phyloP scores from a whole-genome alignment of 2,888 invertebrate species.

The Harpagoxenus sublaevis region DNA sequence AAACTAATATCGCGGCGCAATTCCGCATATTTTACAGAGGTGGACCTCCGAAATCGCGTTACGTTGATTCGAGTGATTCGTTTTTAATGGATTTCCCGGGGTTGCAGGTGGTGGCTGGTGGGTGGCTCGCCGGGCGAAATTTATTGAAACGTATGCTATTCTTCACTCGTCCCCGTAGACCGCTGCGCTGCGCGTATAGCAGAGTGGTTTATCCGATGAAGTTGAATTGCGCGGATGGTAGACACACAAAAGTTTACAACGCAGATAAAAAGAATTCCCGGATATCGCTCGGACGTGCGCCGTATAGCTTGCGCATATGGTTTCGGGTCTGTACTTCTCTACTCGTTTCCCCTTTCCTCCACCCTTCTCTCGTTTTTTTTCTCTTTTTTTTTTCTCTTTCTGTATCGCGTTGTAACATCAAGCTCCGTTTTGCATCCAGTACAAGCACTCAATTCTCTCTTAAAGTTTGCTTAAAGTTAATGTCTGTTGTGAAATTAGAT shows the following conservation, averaged over 20 bases:
- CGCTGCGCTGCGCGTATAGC: constrained; percentile 48
- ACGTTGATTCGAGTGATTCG: constrained; percentile 58
- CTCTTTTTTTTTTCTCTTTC: constrained; percentile 11
- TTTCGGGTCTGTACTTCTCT: constrained; percentile 48
- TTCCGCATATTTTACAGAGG: constrained; percentile 51
- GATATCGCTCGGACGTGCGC: constrained; percentile 54
- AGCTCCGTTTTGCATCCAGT: constrained; percentile 27
- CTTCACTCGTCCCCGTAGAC: constrained; percentile 65
- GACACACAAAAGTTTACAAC: constrained; percentile 57
- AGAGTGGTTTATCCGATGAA: constrained; percentile 56
- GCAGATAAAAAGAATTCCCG: constrained; percentile 51
- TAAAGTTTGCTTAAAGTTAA: constrained; percentile 14
- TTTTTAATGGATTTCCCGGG: constrained; percentile 69
- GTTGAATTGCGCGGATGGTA: constrained; percentile 61
- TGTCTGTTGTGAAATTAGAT: constrained; percentile 1
- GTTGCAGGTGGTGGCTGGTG: constrained; percentile 53
- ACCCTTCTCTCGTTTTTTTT: background rate
- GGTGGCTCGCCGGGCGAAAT: constrained; percentile 67
- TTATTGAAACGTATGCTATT: constrained; percentile 75
- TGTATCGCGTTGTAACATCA: constrained; percentile 1
- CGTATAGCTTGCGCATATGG: constrained; percentile 52
- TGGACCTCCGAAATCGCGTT: constrained; percentile 51
- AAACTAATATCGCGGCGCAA: constrained; percentile 53
- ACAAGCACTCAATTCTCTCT: constrained; percentile 34
- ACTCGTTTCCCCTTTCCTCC: background rate